Conservation (phyloP, 1,140 invertebrate species). For the Cyclina sinensis region DNA sequence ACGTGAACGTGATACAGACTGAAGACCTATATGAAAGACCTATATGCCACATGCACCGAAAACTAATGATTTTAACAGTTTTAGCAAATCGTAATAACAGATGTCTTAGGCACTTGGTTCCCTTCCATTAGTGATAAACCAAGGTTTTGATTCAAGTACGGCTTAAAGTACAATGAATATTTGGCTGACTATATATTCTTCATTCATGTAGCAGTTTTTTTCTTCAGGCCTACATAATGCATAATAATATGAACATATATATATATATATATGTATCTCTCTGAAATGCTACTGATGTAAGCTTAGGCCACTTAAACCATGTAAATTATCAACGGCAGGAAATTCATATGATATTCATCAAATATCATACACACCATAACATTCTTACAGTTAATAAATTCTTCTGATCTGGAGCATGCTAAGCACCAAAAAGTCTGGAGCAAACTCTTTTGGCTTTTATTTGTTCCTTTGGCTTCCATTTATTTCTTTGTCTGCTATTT, state of each 20-base stretch:
- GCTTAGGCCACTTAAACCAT: conserved; percentile 12
- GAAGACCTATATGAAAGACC: too few species aligned
- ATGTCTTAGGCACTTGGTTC: too few species aligned
- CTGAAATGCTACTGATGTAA: neutral
- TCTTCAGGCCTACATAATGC: neutral
- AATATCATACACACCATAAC: conserved; percentile 3
- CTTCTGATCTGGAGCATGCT: conserved; percentile 34
- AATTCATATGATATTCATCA: conserved; percentile 37
- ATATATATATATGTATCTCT: neutral
- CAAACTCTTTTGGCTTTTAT: conserved; percentile 36
- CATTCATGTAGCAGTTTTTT: too few species aligned
- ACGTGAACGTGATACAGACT: too few species aligned
- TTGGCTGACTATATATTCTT: too few species aligned
- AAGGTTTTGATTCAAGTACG: too few species aligned
- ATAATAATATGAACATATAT: neutral
- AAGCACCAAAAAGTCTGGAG: conserved; percentile 38
- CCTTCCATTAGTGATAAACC: too few species aligned
- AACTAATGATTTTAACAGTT: too few species aligned
- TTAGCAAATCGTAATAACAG: too few species aligned
- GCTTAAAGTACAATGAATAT: too few species aligned
- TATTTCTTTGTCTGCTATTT: conserved; percentile 46
- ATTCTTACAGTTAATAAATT: conserved; percentile 38
- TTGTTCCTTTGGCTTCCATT: conserved; percentile 44
- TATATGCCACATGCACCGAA: too few species aligned
- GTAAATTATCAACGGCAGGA: conserved; percentile 20